Evolutionary conservation across 92 coral and sea anemone genomes (phyloP).

Genomic region (Umimayanthus chanpuru): DNA sequence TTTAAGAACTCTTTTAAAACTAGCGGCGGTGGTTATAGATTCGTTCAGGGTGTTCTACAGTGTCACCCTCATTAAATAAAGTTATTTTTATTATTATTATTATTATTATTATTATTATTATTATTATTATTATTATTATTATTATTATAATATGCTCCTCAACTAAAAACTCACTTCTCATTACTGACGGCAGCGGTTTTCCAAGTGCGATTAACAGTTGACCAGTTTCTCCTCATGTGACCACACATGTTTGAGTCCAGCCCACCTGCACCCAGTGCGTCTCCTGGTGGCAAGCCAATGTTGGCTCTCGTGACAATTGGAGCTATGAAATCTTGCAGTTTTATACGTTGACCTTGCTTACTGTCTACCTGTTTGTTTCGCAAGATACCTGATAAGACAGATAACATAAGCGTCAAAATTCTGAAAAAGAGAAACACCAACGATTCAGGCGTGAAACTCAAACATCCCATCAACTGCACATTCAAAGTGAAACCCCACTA

Average conservation of each 20-base stretch:
- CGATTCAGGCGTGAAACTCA: too few relatives aligned
- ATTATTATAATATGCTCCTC: too few relatives aligned
- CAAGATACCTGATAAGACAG: not conserved
- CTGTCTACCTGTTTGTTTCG: not conserved
- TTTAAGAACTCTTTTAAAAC: too few relatives aligned
- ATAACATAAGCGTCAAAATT: not conserved
- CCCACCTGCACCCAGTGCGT: conserved; percentile 85
- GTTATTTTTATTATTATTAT: too few relatives aligned
- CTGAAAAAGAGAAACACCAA: too few relatives aligned
- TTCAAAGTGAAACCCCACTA: too few relatives aligned
- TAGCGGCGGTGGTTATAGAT: too few relatives aligned
- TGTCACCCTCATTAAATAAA: too few relatives aligned
- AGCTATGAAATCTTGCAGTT: conserved; percentile 1
- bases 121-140: too few relatives aligned
- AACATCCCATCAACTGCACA: too few relatives aligned
- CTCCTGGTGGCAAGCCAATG: conserved; percentile 76
- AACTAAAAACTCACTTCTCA: not conserved
- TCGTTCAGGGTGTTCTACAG: too few relatives aligned
- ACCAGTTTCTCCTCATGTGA: conserved; percentile 83
- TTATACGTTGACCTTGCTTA: not conserved
- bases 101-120: too few relatives aligned
- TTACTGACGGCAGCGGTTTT: not conserved
- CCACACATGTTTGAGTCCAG: conserved; percentile 66
- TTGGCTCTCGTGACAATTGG: conserved; percentile 41
- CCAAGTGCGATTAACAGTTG: not conserved